Conservation (phyloP, 2,113 vertebrate genomes). For the cattle (Bos taurus) region ARS-UCD2.0 NC_037342.1:23747501-23748000, state of each 20-base stretch:
- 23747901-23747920: not conserved
- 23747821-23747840: not conserved
- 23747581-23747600: not conserved
- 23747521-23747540: not conserved
- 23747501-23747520: not conserved
- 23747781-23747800: not conserved
- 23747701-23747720: not conserved
- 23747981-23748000: not conserved
- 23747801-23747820: not conserved
- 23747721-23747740: not conserved
- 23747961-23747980: not conserved
- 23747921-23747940: not conserved
- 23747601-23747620: not conserved
- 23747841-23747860: not conserved
- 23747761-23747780: not conserved
- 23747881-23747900: not conserved
- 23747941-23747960: not conserved
- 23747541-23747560: not conserved
- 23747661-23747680: not conserved
- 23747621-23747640: not conserved
- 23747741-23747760: not conserved
- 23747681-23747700: fast-evolving
- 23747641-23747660: not conserved
- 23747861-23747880: not conserved
- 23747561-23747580: not conserved